Conservation (phyloP, 1,140 invertebrate species). For the Drosophila arawakana region DNA sequence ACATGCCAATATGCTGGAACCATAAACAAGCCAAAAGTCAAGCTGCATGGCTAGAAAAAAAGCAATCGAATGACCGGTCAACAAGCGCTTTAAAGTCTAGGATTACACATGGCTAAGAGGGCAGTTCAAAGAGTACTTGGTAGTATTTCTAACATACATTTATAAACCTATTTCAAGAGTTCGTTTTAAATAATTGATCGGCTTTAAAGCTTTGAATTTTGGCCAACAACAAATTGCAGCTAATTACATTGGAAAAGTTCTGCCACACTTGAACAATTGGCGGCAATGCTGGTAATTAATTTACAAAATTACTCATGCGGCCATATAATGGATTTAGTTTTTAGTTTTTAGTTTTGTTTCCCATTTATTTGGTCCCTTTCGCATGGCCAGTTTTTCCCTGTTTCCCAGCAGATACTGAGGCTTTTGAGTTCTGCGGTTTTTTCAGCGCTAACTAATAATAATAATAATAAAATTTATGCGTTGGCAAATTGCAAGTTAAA, state of each 20-base stretch:
- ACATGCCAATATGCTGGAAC: conserved; percentile 72
- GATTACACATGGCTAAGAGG: conserved; percentile 8
- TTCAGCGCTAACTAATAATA: conserved; percentile 14
- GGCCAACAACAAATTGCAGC: conserved; percentile 4
- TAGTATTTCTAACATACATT: too few species aligned
- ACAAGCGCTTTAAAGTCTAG: conserved; percentile 21
- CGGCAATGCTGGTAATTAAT: conserved; percentile 57
- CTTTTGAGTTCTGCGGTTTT: conserved; percentile 54
- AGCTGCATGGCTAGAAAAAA: conserved; percentile 1
- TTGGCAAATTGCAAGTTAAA: conserved; percentile 48
- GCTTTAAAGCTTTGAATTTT: too few species aligned
- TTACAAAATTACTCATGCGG: conserved; percentile 66
- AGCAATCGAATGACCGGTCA: not conserved
- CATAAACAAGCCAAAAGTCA: conserved; percentile 59
- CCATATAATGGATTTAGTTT: conserved; percentile 72
- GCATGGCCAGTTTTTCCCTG: conserved; percentile 44
- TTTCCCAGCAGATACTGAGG: conserved; percentile 30
- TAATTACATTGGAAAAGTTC: conserved; percentile 63
- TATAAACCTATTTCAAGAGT: too few species aligned
- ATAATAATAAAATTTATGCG: conserved; percentile 41
- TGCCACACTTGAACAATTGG: conserved; percentile 42
- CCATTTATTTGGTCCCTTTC: conserved; percentile 30
- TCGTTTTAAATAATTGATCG: too few species aligned
- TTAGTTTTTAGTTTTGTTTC: conserved; percentile 32
- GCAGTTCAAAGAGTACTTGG: not conserved